Evolutionary conservation across 2,113 vertebrate genomes (phyloP), one percentile per base, ranked within the genome.

Genomic region (Bucco capensis): DNA sequence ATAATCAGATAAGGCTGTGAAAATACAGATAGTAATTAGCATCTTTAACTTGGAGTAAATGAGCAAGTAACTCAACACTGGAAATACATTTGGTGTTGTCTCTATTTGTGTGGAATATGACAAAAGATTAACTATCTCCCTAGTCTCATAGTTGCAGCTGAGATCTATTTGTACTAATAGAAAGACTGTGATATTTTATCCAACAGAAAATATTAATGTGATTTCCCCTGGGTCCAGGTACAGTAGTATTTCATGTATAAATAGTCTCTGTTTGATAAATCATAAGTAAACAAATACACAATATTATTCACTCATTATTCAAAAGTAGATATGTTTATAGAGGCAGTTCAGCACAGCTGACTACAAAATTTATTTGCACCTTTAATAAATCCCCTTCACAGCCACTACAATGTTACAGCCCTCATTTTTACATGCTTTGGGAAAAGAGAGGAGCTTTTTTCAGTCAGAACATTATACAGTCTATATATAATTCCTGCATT

Each of bases 21-120:
- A 94, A 95, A 95, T 81, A 91, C 35, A 81, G 90, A 91, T 56
- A 88, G 12, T 46, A 93, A 95, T 96, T 91, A 95, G 27, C 51
- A 83, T 95, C 56, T 86, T 95, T 83, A 94, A 83, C 83, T 83
- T 93, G 88, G 64, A 85, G 95, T 90, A 88, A 86, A 90, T 53
- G n/a, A 80, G 47, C 22, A 57, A 81, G 88, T 88, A 90, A 92
- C 83, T 78, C 53, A 78, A 64, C 88, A 88, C 30, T 77, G 49
- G 56, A 80, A 71, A 91, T 83, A 25, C 12, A 72, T 71, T 73
- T n/a, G 4, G 0, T 35, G 83, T 79, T 70, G 27, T 77, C 61
- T 83, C 51, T 46, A 16, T 86, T 90, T 85, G 35, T 70, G 38
- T 16, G 67, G 56, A 90, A 67, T 51, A 60, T 78, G 60, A 83